phyloP scores from a whole-genome alignment of 2,888 invertebrate species.

The Cheilosia vulpina region DNA sequence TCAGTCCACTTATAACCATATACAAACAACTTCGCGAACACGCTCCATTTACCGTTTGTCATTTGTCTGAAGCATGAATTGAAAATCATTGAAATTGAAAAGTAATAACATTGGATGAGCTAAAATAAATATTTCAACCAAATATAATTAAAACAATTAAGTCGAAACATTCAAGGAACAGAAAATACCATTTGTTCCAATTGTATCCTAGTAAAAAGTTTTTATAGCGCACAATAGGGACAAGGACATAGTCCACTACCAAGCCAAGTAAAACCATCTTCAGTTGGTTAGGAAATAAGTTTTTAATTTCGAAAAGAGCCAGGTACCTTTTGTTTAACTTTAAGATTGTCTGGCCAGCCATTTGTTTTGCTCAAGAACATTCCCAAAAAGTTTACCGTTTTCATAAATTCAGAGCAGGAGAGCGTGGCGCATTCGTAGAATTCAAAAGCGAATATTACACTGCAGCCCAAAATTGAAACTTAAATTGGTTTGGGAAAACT shows the following conservation, averaged over 20 bases:
- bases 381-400: conserved; percentile 1
- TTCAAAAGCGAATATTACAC: not conserved
- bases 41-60: no score
- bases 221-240: not conserved
- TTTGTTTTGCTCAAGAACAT: not conserved
- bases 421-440: not conserved
- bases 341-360: not conserved
- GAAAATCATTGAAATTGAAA: no score
- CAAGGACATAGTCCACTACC: not conserved
- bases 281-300: not conserved
- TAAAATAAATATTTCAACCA: not conserved
- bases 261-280: not conserved
- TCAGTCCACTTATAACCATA: no score
- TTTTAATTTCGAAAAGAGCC: not conserved
- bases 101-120: not conserved
- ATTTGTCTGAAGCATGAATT: no score
- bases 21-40: no score
- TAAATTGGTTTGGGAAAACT: conserved; percentile 13
- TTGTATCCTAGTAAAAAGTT: not conserved
- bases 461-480: conserved; percentile 16
- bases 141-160: not conserved
- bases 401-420: not conserved
- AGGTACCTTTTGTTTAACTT: conserved; percentile 1
- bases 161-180: not conserved
- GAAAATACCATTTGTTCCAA: not conserved